These are phyloP conservation scores for Tyto alba DNA, from an alignment of 2,113 vertebrate species.

Conservation along the genomic window DNA sequence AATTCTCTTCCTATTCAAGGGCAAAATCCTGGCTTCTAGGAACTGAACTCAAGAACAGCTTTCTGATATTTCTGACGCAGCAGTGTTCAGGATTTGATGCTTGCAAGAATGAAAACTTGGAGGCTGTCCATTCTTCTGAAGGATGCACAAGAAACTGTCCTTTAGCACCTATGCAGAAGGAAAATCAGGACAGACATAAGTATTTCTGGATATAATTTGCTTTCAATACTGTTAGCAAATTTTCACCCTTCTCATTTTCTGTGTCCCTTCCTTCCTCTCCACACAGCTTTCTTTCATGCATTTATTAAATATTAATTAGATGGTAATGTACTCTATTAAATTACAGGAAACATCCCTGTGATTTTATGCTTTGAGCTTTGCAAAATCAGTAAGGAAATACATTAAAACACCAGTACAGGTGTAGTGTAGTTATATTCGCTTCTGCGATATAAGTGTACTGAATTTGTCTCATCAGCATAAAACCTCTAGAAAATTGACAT, in stretches of 20 bases:
- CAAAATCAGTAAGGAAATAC: not conserved
- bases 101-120: not conserved
- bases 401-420: not conserved
- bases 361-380: constrained; percentile 26
- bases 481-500: not conserved
- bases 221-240: not conserved
- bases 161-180: not conserved
- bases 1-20: not conserved
- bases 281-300: not conserved
- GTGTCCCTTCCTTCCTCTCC: not conserved
- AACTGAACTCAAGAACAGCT: not conserved
- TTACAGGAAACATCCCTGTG: constrained; percentile 4
- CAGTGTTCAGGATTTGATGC: not conserved
- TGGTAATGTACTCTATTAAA: constrained; percentile 13
- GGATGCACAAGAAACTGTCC: not conserved
- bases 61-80: not conserved
- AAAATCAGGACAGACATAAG: not conserved
- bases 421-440: not conserved
- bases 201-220: not conserved
- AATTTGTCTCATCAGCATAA: not conserved
- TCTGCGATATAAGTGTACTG: not conserved
- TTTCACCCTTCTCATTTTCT: not conserved
- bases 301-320: constrained; percentile 43
- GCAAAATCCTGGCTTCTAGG: not conserved
- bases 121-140: not conserved